These are phyloP conservation scores for Metaphire vulgaris DNA, from an alignment of 1,140 invertebrate species.

Conservation along the genomic window DNA sequence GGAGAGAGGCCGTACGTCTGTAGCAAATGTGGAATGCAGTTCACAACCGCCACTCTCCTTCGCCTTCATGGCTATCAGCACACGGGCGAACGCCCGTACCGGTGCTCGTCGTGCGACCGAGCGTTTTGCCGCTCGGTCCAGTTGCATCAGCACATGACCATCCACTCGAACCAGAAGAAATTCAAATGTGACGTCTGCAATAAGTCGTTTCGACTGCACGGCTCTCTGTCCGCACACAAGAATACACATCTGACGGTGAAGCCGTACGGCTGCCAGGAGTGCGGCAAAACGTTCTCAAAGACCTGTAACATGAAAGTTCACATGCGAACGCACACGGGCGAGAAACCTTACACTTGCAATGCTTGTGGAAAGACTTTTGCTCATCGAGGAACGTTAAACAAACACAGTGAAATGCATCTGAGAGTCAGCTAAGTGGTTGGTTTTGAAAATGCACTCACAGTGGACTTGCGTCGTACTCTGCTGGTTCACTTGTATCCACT, in stretches of 20 bases:
- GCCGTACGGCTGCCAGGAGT: neutral
- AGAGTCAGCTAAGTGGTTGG: neutral
- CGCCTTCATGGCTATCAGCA: constrained; percentile 82
- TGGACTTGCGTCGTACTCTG: neutral
- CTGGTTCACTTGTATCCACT: neutral
- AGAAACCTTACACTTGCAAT: constrained; percentile 16
- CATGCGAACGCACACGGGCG: constrained; percentile 20
- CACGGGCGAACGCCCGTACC: constrained; percentile 80
- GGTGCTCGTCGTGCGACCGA: constrained; percentile 66
- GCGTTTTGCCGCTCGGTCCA: constrained; percentile 1
- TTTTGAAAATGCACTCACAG: neutral
- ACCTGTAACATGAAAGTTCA: constrained; percentile 4
- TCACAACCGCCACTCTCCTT: constrained; percentile 77
- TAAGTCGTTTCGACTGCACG: constrained; percentile 8
- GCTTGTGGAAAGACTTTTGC: constrained; percentile 9
- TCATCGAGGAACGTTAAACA: neutral
- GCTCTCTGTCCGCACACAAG: neutral
- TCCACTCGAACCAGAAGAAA: constrained; percentile 85
- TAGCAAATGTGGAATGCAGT: constrained; percentile 77
- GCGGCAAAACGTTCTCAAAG: neutral
- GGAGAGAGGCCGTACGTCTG: constrained; percentile 82
- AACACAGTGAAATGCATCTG: constrained; percentile 1
- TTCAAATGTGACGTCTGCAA: constrained; percentile 54
- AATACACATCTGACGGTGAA: neutral
- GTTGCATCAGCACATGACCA: constrained; percentile 64